phyloP scores from a whole-genome alignment of 2,797 vertebrate genomes.

The Poeciliopsis gracilis region DNA sequence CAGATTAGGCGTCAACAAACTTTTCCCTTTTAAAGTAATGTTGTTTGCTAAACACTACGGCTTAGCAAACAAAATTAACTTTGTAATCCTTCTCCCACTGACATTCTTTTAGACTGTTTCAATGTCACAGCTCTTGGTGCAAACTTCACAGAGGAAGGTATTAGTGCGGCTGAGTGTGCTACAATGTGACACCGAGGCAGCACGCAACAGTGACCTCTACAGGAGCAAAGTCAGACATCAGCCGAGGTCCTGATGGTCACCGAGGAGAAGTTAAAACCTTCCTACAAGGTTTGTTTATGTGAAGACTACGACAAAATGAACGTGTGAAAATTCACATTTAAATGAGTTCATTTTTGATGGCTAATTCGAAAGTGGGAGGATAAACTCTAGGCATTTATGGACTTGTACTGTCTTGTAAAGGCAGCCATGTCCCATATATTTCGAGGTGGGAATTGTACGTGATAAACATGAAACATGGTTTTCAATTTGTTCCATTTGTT shows the following conservation, averaged over 20 bases:
- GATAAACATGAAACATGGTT: neutral
- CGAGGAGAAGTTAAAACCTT: neutral
- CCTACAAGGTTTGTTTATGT: neutral
- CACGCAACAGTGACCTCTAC: slow-evolving; percentile 86
- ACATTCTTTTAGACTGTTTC: slow-evolving; percentile 51
- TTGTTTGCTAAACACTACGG: slow-evolving; percentile 55
- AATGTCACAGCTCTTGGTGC: slow-evolving; percentile 67
- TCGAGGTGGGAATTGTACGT: neutral
- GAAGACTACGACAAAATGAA: neutral
- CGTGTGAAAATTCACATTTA: neutral
- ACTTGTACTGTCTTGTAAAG: neutral
- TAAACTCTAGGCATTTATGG: neutral
- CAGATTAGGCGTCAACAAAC: slow-evolving; percentile 71
- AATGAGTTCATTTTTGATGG: neutral
- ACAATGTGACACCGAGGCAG: slow-evolving; percentile 38
- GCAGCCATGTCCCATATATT: neutral
- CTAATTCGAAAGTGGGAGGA: neutral
- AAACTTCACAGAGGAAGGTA: slow-evolving; percentile 42
- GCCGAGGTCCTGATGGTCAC: slow-evolving; percentile 5
- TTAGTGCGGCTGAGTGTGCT: slow-evolving; percentile 24
- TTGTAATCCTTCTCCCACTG: slow-evolving; percentile 62
- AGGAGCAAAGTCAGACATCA: slow-evolving; percentile 68
- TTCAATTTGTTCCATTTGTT: neutral
- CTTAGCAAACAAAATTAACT: slow-evolving; percentile 65
- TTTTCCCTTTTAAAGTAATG: slow-evolving; percentile 54